Base-by-base conservation (phyloP, 1,140 invertebrate genomes). In the Xylocopa sonorina region DNA sequence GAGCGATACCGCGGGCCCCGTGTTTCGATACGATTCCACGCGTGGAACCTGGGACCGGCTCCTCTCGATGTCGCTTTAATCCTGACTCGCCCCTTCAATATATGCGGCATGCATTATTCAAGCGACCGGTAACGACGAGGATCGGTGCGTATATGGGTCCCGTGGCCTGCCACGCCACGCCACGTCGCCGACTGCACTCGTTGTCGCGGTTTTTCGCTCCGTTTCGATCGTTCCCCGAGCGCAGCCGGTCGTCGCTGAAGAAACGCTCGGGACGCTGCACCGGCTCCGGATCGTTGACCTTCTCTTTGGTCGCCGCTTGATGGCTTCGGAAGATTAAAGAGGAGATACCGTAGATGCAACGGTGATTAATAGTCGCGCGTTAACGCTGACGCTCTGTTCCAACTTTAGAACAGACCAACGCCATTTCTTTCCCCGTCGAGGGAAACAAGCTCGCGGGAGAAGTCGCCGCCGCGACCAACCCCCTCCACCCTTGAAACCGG, bases 41-140 rank as follows among this genome's bases (percentile, higher is more conserved):
- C 67, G 53, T 32, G 32, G 72, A 71, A 63, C 53, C 78, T n/a
- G 32, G 29, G 63, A n/a, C 53, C 63, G 14, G 46, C 53, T 71
- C 78, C 55, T 32, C 64, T 32, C 64, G 48, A 81, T 81, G 79
- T 81, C 79, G 79, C 66, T 81, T 81, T 81, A 81, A 81, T 81
- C 74, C 74, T 55, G 63, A n/a, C 60, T 77, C 71, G 50, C 41
- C n/a, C n/a, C 60, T 81, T 81, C 79, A 69, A 81, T 81, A 77
- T 81, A 81, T 77, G 79, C 79, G 66, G 53, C 79, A 81, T 81
- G 79, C 74, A 81, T 81, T 81, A 81, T 81, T 81, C 79, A 81
- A 58, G 51, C 76, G 58, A 64, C 51, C 55, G 53, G 75, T 78
- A 75, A 80, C 78, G 78, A 80, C 60, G 63, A 27, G 60, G 43